Percentiles rank a stretch among this genome's conserved stretches.
Conservation (phyloP, 2,888 invertebrate species). For the Oxycera nigricornis region DNA sequence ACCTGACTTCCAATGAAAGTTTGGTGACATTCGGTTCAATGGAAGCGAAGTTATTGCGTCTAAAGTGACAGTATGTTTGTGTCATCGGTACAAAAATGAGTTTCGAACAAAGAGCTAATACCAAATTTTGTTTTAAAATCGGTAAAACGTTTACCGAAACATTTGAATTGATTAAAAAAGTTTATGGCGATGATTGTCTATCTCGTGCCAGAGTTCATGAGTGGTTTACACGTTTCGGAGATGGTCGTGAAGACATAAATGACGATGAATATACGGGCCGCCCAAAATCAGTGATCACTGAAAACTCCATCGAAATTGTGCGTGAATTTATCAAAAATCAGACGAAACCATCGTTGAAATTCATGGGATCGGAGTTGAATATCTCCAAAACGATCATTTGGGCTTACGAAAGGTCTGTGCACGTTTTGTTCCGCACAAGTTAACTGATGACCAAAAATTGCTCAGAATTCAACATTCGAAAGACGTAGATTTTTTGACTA, state of each 20-base stretch:
- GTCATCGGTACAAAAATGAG: no score
- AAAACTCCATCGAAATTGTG: background rate
- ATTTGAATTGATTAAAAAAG: no score
- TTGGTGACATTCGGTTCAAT: no score
- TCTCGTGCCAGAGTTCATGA: background rate
- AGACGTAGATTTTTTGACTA: no score
- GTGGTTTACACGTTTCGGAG: slow-evolving; percentile 7
- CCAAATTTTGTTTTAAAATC: no score
- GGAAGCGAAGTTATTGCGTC: no score
- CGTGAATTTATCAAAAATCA: slow-evolving; percentile 23
- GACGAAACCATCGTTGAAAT: background rate
- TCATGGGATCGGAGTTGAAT: slow-evolving; percentile 3
- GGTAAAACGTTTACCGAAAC: no score
- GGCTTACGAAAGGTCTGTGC: background rate
- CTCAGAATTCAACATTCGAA: slow-evolving; percentile 4
- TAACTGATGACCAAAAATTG: slow-evolving; percentile 4
- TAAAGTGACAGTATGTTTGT: no score
- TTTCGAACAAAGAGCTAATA: no score
- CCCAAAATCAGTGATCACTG: background rate
- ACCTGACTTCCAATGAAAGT: no score
- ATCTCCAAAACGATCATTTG: background rate
- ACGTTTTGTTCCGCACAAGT: slow-evolving; percentile 8
- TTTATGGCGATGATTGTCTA: slow-evolving; percentile 6
- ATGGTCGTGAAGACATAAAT: background rate
- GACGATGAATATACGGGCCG: slow-evolving; percentile 7